Conservation (phyloP, 1,140 invertebrate genomes). For the Caenorhabditis latens region DNA sequence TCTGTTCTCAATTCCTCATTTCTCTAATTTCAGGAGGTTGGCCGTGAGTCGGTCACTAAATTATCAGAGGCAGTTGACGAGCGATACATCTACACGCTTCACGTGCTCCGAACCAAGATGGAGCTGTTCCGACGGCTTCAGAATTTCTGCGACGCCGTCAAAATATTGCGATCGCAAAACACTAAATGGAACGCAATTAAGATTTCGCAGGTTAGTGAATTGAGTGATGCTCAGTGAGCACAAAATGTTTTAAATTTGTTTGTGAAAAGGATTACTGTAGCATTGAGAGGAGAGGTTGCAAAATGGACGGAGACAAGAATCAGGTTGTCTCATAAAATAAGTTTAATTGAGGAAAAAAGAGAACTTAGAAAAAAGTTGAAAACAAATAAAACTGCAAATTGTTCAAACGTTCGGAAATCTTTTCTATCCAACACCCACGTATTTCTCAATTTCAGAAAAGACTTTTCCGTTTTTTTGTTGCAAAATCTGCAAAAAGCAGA, state of each 20-base stretch:
- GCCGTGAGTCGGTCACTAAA: conserved; percentile 54
- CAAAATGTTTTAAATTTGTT: neutral
- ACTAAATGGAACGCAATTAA: conserved; percentile 64
- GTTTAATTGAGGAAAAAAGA: neutral
- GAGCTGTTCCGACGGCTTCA: conserved; percentile 65
- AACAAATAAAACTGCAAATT: no score
- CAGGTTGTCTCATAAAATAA: conserved; percentile 19
- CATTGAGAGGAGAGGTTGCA: neutral
- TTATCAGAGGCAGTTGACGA: conserved; percentile 59
- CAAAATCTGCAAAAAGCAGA: neutral
- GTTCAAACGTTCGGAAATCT: neutral
- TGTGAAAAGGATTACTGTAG: conserved; percentile 16
- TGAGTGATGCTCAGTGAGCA: neutral
- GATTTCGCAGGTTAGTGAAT: conserved; percentile 57
- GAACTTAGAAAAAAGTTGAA: neutral
- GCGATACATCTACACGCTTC: conserved; percentile 51
- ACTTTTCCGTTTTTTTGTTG: neutral
- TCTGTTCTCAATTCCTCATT: neutral
- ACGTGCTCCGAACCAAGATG: conserved; percentile 64
- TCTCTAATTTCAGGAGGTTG: conserved; percentile 56
- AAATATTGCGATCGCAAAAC: conserved; percentile 58
- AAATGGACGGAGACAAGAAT: neutral
- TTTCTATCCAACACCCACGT: neutral
- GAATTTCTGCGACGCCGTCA: conserved; percentile 65
- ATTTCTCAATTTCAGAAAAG: neutral